Evolutionary conservation across 2,797 vertebrate genomes (phyloP).

Genomic region (Ambastaia sidthimunki): DNA sequence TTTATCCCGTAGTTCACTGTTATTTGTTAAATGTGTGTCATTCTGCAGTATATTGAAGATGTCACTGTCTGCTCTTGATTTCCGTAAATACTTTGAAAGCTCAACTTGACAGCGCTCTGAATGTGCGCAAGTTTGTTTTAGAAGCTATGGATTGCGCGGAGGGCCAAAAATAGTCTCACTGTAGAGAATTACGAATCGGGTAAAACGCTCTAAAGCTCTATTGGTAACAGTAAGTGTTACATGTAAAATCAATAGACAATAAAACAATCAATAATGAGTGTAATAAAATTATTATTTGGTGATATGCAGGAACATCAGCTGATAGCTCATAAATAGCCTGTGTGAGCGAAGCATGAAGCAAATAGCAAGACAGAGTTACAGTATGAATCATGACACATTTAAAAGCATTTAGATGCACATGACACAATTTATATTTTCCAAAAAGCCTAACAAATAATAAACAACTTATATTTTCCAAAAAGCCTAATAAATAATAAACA

Average conservation of each 20-base stretch:
- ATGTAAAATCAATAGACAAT: neutral
- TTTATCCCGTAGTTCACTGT: neutral
- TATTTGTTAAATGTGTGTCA: neutral
- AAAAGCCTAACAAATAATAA: too few relatives aligned
- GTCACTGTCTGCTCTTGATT: neutral
- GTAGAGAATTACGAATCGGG: constrained; percentile 33
- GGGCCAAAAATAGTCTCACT: constrained; percentile 4
- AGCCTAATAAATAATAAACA: too few relatives aligned
- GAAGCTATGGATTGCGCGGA: constrained; percentile 30
- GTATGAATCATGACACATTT: neutral
- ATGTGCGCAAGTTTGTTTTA: constrained; percentile 19
- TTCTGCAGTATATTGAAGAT: neutral
- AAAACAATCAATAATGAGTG: neutral
- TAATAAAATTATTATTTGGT: neutral
- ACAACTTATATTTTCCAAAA: too few relatives aligned
- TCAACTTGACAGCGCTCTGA: constrained; percentile 26
- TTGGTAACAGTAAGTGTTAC: neutral
- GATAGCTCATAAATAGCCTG: neutral
- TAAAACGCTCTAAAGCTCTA: neutral
- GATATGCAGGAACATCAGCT: neutral
- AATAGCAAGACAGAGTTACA: neutral
- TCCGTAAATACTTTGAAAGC: too few relatives aligned
- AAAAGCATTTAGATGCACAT: neutral
- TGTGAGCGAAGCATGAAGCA: neutral
- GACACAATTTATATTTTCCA: too few relatives aligned